Base-by-base conservation (phyloP, 2,797 vertebrate species). In the Sebastolobus alascanus region DNA sequence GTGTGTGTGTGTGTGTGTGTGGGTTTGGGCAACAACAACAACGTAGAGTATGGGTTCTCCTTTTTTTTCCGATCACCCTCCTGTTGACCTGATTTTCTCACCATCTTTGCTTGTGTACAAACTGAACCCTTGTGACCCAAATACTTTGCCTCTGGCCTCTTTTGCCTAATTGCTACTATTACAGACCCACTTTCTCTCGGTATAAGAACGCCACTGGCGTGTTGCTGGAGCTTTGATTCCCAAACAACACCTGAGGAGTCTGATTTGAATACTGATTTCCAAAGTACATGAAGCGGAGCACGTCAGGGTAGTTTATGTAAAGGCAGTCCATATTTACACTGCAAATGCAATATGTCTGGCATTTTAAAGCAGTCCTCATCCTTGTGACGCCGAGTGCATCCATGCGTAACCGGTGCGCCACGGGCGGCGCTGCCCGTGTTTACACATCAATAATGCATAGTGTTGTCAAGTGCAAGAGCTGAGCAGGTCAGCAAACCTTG, bases 371-470 rank as follows among this genome's bases (percentile, higher is more conserved):
- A 33, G 71, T 55, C 20, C 12, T 78, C 29, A 9, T 71, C 14
- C 25, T 68, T 29, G 6, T 84, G 46, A 68, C 2, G 2, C 22
- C 0, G 10, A 10, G 60, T 59, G 73, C 50, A 54, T 76, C 77
- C 82, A 75, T 72, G 83, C 52, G 22, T 78, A 59, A 72, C 37
- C 4, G 1, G 43, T 61, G 80, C 37, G 27, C 64, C 69, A 43
- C 1, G 14, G 14, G 35, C 9, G 50, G 40, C 80, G 37, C 79
- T 78, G 83, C 35, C 65, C 0, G 20, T 92, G 90, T 93, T 94
- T 92, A 91, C 80, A 84, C 77, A 87, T 88, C 78, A 93, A 74
- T 90, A 84, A 90, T 88, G 77, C 77, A 80, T 1, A 31, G 22
- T 50, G 74, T 67, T 80, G 37, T 79, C 22, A 72, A 84, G 75